phyloP scores from a whole-genome alignment of 2,888 invertebrate species.

The Lucinisca nassula region DNA sequence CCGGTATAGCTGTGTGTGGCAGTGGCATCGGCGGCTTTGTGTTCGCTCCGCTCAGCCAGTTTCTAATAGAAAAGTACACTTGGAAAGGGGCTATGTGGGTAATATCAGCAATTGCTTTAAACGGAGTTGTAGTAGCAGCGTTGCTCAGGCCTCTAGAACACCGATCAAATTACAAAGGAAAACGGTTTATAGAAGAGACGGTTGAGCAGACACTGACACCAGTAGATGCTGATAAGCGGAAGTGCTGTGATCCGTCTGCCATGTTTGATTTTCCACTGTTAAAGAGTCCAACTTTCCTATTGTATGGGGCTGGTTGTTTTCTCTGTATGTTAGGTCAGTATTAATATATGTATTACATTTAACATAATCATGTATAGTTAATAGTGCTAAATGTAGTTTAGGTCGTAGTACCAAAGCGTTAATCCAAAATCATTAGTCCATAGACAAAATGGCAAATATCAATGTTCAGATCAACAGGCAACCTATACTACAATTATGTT shows the following conservation, averaged over 20 bases:
- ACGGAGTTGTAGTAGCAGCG: conserved; percentile 93
- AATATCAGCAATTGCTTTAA: conserved; percentile 94
- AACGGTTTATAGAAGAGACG: not conserved
- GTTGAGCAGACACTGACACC: not conserved
- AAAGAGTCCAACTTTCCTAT: conserved; percentile 94
- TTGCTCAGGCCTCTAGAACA: conserved; percentile 94
- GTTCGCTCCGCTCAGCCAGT: conserved; percentile 93
- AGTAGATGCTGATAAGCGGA: not conserved
- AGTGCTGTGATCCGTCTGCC: conserved; percentile 46
- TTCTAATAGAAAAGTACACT: conserved; percentile 90
- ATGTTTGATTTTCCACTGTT: conserved; percentile 94
- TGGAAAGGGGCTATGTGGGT: conserved; percentile 94
- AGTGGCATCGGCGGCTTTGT: conserved; percentile 98
- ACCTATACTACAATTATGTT: too few species aligned
- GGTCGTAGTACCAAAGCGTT: too few species aligned
- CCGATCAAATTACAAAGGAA: not conserved
- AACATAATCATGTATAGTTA: too few species aligned
- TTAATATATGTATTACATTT: too few species aligned
- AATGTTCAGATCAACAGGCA: too few species aligned
- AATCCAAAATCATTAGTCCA: too few species aligned
- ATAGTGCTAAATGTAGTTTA: too few species aligned
- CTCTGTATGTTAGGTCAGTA: conserved; percentile 85
- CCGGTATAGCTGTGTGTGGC: conserved; percentile 98
- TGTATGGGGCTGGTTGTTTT: conserved; percentile 84
- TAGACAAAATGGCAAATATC: too few species aligned